These are phyloP conservation scores for Oryzaephilus surinamensis DNA, from an alignment of 1,140 invertebrate species.

Conservation along the genomic window DNA sequence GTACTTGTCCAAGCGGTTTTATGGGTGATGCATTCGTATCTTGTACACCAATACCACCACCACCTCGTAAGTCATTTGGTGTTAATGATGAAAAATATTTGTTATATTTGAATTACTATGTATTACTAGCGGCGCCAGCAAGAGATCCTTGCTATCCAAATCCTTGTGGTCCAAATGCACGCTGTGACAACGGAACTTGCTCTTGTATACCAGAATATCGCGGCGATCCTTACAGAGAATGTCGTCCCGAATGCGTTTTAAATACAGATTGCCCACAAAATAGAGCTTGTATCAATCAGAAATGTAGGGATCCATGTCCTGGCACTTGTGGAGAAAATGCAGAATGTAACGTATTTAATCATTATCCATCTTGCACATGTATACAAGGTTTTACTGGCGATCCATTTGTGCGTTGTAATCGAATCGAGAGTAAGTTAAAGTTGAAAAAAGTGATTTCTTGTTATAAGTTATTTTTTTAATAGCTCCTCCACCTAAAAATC, in stretches of 20 bases:
- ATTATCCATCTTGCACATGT: constrained; percentile 63
- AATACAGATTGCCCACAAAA: constrained; percentile 55
- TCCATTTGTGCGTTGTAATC: constrained; percentile 51
- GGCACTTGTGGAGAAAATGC: constrained; percentile 63
- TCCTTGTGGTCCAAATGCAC: constrained; percentile 45
- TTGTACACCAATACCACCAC: constrained; percentile 42
- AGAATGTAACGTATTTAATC: constrained; percentile 56
- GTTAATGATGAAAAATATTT: neutral
- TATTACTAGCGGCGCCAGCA: constrained; percentile 12
- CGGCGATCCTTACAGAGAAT: constrained; percentile 53
- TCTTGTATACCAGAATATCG: constrained; percentile 58
- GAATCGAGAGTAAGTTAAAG: constrained; percentile 19
- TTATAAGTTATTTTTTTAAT: constrained; percentile 24
- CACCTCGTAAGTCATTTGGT: constrained; percentile 21
- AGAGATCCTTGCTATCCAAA: constrained; percentile 49
- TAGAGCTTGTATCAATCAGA: constrained; percentile 55
- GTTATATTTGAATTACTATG: constrained; percentile 1
- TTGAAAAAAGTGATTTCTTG: constrained; percentile 2
- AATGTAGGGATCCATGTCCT: constrained; percentile 63
- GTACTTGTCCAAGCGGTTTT: constrained; percentile 48
- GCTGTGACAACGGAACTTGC: constrained; percentile 48
- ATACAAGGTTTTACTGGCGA: constrained; percentile 52
- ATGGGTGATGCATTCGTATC: constrained; percentile 54
- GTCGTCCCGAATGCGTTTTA: constrained; percentile 57
- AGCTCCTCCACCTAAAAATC: constrained; percentile 36